Base-by-base conservation (phyloP, 2,113 vertebrate genomes). In the Emydocephalus ijimae region DNA sequence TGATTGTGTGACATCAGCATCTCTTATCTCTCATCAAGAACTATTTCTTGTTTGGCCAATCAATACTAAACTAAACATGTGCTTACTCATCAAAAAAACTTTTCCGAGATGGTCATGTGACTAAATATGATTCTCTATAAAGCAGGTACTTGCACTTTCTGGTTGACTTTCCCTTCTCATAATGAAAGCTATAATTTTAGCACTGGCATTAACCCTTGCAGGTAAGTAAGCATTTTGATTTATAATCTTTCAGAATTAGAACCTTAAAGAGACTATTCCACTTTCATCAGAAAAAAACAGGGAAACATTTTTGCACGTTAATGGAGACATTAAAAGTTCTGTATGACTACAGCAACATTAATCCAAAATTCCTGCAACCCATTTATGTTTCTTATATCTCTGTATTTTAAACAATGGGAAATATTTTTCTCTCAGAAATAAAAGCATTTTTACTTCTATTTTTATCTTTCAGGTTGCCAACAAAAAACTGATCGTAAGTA, bases 401-500 rank as follows among this genome's bases (percentile, higher is more conserved):
- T 96, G 74, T 94, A 94, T 93, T 11, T 23, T 1, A 59, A 59
- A 54, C 52, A 45, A 81, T 55, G 29, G 10, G 2, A 34, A 10
- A 50, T 50, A 26, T 10, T 18, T 21, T 48, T 20, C 43, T 26
- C 39, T 24, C 34, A 26, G 69, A 15, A 85, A 56, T 11, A 59
- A 91, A 81, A 50, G n/a, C 2, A 91, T 20, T 93, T 48, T 88
- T 92, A 69, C 39, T 92, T 92, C 23, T 94, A 29, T 90, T 39
- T n/a, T 92, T 97, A 90, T 94, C 1, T 95, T 96, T 95, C 87
- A 95, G 95, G 61, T 91, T 96, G 95, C 91, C 95, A 97, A 91
- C 81, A 94, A 93, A 93, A 97, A 90, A 95, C 93, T 96, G 95
- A 96, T 34, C 94, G 94, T 97, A 96, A 97, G 94, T 96, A 96